Conservation (phyloP, 2,888 invertebrate species). For the Drosophila borborema region DNA sequence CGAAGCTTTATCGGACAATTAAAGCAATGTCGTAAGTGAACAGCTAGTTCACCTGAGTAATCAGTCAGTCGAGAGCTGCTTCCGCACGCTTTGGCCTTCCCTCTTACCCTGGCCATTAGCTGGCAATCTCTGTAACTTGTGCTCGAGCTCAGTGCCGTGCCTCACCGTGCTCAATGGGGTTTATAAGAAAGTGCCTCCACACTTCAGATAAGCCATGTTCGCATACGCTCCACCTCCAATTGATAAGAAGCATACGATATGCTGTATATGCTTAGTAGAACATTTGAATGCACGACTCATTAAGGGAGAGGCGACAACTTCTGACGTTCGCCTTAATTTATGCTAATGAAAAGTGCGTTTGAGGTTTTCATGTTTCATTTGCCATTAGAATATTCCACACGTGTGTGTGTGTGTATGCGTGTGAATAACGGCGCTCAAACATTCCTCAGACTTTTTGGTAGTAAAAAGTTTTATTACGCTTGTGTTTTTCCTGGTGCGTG, state of each 20-base stretch:
- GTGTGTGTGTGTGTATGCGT: background rate
- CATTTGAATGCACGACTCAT: slow-evolving; percentile 22
- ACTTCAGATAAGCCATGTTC: slow-evolving; percentile 33
- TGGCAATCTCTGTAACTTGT: background rate
- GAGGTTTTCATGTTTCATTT: slow-evolving; percentile 23
- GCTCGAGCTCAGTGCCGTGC: background rate
- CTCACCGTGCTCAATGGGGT: background rate
- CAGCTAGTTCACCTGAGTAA: background rate
- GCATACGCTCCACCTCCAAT: slow-evolving; percentile 9
- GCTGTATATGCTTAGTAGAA: slow-evolving; percentile 5
- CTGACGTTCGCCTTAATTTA: slow-evolving; percentile 50
- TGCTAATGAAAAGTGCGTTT: slow-evolving; percentile 55
- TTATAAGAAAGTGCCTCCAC: slow-evolving; percentile 33
- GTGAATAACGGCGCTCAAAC: slow-evolving; percentile 12
- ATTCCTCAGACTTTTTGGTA: slow-evolving; percentile 24
- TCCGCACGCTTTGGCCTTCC: background rate
- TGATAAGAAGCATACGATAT: slow-evolving; percentile 39
- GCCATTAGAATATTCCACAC: background rate
- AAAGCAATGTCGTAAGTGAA: slow-evolving; percentile 6
- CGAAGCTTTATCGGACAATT: slow-evolving; percentile 9
- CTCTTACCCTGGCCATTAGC: background rate
- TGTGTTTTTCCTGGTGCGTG: slow-evolving; percentile 7
- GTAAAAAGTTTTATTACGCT: slow-evolving; percentile 16
- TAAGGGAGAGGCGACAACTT: slow-evolving; percentile 15
- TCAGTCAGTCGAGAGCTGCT: background rate